Percentiles rank a stretch among this genome's conserved stretches.
phyloP scores from a whole-genome alignment of 1,140 invertebrate species.

The Heterodera schachtii region DNA sequence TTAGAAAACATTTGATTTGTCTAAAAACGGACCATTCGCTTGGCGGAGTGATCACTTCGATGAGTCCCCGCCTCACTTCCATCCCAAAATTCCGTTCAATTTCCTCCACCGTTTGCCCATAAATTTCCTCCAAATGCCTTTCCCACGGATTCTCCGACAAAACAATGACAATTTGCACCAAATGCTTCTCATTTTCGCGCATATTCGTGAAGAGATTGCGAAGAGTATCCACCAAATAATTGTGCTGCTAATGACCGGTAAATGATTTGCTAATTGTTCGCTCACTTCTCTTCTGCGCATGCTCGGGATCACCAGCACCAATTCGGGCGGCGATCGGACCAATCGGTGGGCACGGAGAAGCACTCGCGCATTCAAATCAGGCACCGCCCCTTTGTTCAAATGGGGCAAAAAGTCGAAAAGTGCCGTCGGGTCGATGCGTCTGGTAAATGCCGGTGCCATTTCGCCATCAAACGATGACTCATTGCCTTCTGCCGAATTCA shows the following conservation, averaged over 20 bases:
- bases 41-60: conserved; percentile 32
- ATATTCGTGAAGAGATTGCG: conserved; percentile 27
- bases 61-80: conserved; percentile 20
- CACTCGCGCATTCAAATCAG: conserved; percentile 19
- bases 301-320: conserved; percentile 30
- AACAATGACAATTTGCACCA: conserved; percentile 32
- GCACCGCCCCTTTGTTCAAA: conserved; percentile 4
- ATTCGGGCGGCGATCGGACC: conserved; percentile 29
- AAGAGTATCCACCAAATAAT: conserved; percentile 30
- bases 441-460: not conserved
- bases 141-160: conserved; percentile 33
- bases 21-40: conserved; percentile 18
- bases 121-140: not conserved
- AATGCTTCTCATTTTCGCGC: conserved; percentile 27
- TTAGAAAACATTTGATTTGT: not conserved
- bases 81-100: conserved; percentile 13
- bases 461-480: not conserved
- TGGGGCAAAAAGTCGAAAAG: conserved; percentile 31
- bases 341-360: conserved; percentile 16
- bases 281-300: conserved; percentile 23
- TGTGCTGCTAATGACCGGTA: not conserved
- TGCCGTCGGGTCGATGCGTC: not conserved
- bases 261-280: not conserved
- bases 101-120: not conserved
- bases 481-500: not conserved